Conservation (phyloP, 1,140 invertebrate species). For the Radopholus similis region DNA sequence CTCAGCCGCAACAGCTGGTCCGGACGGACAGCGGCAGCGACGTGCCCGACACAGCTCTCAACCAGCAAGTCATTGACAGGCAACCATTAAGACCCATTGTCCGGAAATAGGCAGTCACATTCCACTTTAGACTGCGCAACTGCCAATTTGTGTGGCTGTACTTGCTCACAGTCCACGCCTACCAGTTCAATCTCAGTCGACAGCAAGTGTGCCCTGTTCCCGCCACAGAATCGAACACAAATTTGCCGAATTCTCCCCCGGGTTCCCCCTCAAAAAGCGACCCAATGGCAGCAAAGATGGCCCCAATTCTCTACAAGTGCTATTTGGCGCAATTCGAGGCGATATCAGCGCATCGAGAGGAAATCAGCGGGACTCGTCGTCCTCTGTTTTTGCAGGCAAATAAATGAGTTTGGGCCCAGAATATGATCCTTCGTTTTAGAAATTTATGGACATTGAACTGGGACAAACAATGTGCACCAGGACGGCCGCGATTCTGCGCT, state of each 20-base stretch:
- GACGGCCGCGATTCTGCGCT: neutral
- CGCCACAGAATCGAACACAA: neutral
- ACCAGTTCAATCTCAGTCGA: neutral
- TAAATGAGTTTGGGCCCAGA: too few species aligned
- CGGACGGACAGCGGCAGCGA: neutral
- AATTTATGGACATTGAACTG: neutral
- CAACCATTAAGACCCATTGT: neutral
- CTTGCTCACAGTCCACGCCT: neutral
- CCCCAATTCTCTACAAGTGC: neutral
- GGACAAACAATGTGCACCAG: neutral
- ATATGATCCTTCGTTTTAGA: neutral
- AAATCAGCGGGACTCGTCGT: neutral
- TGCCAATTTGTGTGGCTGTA: neutral
- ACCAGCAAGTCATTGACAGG: neutral
- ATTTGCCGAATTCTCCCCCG: neutral
- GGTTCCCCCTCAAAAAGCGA: slow-evolving; percentile 1
- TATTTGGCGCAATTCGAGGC: neutral
- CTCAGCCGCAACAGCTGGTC: neutral
- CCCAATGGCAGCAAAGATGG: neutral
- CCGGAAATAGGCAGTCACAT: neutral
- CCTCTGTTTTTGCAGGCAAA: neutral
- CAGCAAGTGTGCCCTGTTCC: neutral
- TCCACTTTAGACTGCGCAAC: neutral
- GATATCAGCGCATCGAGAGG: neutral
- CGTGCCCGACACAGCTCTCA: neutral